Base-by-base conservation (phyloP, 2,888 invertebrate genomes). In the Lordiphosa fenestrarum region DNA sequence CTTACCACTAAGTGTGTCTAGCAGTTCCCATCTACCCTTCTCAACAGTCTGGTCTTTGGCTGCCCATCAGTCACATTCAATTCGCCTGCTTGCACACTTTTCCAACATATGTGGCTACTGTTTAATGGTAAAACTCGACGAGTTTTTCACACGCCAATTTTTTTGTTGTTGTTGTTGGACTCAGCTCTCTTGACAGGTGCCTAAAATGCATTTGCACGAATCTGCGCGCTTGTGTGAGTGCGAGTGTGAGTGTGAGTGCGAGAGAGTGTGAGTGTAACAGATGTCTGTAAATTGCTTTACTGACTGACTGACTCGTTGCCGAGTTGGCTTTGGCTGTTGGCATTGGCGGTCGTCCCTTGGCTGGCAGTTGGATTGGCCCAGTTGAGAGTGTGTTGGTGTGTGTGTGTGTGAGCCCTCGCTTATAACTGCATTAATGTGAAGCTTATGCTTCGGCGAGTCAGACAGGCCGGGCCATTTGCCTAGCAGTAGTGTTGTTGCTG, bases 271-370 rank as follows among this genome's bases (percentile, higher is more conserved):
- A 44, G 72, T 62, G 61, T 44, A 65, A 59, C 74, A 77, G 69
- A 82, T 78, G 74, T 71, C 69, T 77, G 82, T 69, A 84, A 84
- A 84, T 84, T 84, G 82, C 69, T 81, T 76, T 69, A 66, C 73
- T 73, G 76, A 83, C 80, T 83, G 59, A 75, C 67, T 83, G 84
- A 72, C 55, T 71, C 57, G 66, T 50, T 69, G 60, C 58, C 53
- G 71, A 50, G 58, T 51, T 63, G 69, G 44, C 44, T 13, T 42
- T 56, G 59, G 65, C 50, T 48, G 66, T 36, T 72, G 66, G 66
- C 49, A 58, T 48, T 64, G 73, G 38, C 40, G 52, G 42, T 63
- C 52, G 42, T 53, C 68, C 53, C 58, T 58, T 58, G 41, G 78
- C 80, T 75, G 61, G 67, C 76, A 9, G 30, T 30, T 30, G 30